Base-by-base conservation (phyloP, 1,140 invertebrate genomes). In the Cyrtorhinus lividipennis region DNA sequence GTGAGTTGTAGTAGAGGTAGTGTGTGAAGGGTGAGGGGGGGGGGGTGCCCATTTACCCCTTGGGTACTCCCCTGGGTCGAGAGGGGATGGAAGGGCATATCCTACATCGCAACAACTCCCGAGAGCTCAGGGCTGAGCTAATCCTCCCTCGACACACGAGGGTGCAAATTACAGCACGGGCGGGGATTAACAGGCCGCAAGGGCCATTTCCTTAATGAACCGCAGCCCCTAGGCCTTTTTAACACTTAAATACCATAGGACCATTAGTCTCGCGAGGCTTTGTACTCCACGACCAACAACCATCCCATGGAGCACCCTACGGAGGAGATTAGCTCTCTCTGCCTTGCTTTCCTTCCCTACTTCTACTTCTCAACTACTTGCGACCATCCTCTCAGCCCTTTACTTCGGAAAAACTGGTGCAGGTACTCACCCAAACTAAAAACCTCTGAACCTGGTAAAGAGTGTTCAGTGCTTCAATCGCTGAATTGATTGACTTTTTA, bases 131-230 rank as follows among this genome's bases (percentile, higher is more conserved):
- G 56, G 12, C 5, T 2, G 25, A 18, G 56, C 56, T 58, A 24
- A 58, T 58, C 56, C 56, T 18, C 56, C 24, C 56, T 24, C 12
- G 25, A 12, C 56, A 25, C 24, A 25, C 56, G 56, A 58, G 56
- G 56, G 56, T 26, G 56, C 56, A 58, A 58, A 58, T 58, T 58
- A 58, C 56, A 24, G 25, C 56, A 58, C 56, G 20, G 18, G 56
- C 24, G 25, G 56, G 56, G 56, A 58, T 58, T 58, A 58, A 58
- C 23, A 58, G 56, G 22, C 56, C 22, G 23, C 22, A 58, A 26
- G 25, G 56, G 56, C 56, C 56, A 58, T 58, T 58, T 58, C 56
- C 56, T 58, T 58, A 58, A 58, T 58, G 56, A 58, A 58, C 56
- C 56, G 24, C 20, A 58, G 56, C 20, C 56, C 24, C 56, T 58